Percentiles rank a stretch among this genome's conserved stretches.
Conservation (phyloP, 2,797 vertebrate species). For the Chelon auratus region DNA sequence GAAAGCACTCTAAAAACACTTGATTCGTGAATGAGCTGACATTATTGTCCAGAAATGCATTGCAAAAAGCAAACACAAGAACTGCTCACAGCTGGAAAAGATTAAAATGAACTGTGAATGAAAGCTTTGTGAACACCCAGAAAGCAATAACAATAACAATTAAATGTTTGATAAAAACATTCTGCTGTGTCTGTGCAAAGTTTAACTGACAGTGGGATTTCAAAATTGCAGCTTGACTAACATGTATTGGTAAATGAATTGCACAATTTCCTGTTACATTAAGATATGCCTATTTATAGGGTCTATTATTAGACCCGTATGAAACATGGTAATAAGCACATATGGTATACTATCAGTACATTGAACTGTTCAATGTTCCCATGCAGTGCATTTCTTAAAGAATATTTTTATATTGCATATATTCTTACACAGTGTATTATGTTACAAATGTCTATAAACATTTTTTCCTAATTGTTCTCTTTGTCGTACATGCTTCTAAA, state of each 20-base stretch:
- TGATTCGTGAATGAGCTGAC: background rate
- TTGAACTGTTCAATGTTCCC: no score
- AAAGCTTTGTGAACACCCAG: slow-evolving; percentile 3
- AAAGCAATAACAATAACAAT: background rate
- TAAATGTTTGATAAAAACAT: slow-evolving; percentile 4
- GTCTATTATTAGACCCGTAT: no score
- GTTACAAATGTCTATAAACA: no score
- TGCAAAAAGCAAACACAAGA: background rate
- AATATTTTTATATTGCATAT: no score
- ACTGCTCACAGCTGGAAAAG: background rate
- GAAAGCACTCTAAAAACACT: background rate
- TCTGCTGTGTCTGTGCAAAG: background rate
- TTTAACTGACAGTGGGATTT: slow-evolving; percentile 1
- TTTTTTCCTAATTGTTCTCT: no score
- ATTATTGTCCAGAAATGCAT: background rate
- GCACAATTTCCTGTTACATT: slow-evolving; percentile 2
- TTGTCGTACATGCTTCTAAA: no score
- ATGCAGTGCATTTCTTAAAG: no score
- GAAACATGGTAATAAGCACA: no score
- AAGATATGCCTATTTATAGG: background rate
- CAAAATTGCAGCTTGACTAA: slow-evolving; percentile 7
- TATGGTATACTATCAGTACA: no score
- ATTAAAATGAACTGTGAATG: background rate
- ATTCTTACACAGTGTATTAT: no score
- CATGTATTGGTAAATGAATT: background rate